phyloP scores from a whole-genome alignment of 2,888 invertebrate species.

The Dolomedes plantarius region DNA sequence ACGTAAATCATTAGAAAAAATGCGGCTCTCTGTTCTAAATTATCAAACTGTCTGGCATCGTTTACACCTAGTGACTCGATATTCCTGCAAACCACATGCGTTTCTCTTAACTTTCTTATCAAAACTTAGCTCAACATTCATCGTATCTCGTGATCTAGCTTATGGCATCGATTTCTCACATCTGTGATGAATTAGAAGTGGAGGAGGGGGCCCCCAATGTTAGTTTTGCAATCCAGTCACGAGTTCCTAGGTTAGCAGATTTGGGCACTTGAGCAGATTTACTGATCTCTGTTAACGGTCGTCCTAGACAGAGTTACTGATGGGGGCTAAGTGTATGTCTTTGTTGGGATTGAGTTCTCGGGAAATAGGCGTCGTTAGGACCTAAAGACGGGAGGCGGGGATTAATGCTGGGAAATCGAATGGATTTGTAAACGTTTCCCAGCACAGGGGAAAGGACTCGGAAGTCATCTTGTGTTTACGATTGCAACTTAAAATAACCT shows the following conservation, averaged over 20 bases:
- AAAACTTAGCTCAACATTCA: no score
- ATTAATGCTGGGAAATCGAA: background rate
- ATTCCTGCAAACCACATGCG: no score
- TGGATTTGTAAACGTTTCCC: background rate
- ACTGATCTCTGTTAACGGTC: slow-evolving; percentile 61
- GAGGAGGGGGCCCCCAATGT: background rate
- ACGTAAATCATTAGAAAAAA: no score
- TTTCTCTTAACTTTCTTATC: no score
- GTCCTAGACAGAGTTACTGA: slow-evolving; percentile 50
- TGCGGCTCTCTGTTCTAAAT: no score
- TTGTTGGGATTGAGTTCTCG: slow-evolving; percentile 17
- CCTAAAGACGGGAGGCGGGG: background rate
- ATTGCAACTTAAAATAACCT: no score
- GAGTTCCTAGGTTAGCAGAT: slow-evolving; percentile 61
- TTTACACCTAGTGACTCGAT: no score
- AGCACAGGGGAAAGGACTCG: no score
- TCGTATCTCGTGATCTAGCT: background rate
- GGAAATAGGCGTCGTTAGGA: slow-evolving; percentile 26
- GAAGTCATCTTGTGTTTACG: no score
- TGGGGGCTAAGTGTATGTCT: slow-evolving; percentile 25
- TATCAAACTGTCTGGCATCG: no score
- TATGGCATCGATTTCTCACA: slow-evolving; percentile 37
- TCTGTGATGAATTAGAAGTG: slow-evolving; percentile 43
- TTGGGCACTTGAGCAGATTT: slow-evolving; percentile 67
- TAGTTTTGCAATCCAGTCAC: slow-evolving; percentile 50